phyloP scores from a whole-genome alignment of 1,140 invertebrate species.

The Papilio aristodemus region DNA sequence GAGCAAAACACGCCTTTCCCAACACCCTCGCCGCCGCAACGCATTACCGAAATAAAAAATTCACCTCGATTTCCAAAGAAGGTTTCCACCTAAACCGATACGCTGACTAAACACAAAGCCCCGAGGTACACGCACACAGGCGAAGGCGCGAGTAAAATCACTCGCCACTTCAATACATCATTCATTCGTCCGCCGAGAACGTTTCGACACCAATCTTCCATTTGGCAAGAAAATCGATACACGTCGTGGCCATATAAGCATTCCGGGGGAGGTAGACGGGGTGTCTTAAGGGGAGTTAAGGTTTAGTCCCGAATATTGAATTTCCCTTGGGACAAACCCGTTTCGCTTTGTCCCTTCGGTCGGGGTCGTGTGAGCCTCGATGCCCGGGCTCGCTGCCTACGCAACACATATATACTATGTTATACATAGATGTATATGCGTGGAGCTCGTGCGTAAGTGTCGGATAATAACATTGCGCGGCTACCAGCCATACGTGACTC shows the following conservation, averaged over 20 bases:
- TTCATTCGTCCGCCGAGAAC: slow-evolving; percentile 76
- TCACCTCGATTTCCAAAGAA: slow-evolving; percentile 57
- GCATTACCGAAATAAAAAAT: slow-evolving; percentile 75
- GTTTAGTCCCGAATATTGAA: slow-evolving; percentile 81
- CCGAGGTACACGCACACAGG: slow-evolving; percentile 55
- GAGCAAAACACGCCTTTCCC: slow-evolving; percentile 41
- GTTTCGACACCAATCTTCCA: slow-evolving; percentile 80
- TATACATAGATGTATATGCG: slow-evolving; percentile 50
- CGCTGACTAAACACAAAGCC: slow-evolving; percentile 68
- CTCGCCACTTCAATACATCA: slow-evolving; percentile 75
- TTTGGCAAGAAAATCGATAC: slow-evolving; percentile 80
- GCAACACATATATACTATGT: slow-evolving; percentile 46
- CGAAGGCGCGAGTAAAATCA: slow-evolving; percentile 60
- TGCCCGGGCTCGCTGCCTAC: slow-evolving; percentile 69
- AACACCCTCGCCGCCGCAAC: slow-evolving; percentile 44
- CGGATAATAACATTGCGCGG: slow-evolving; percentile 74
- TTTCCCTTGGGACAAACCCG: slow-evolving; percentile 80
- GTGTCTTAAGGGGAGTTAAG: slow-evolving; percentile 78
- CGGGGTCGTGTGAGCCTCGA: slow-evolving; percentile 73
- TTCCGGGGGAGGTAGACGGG: slow-evolving; percentile 75
- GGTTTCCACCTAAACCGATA: slow-evolving; percentile 61
- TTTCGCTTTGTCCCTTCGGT: slow-evolving; percentile 78
- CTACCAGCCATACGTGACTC: slow-evolving; percentile 73
- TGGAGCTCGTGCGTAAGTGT: slow-evolving; percentile 69
- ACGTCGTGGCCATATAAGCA: slow-evolving; percentile 80